Evolutionary conservation across 2,113 vertebrate species (phyloP).

Genomic region (Gallinago undulata): DNA sequence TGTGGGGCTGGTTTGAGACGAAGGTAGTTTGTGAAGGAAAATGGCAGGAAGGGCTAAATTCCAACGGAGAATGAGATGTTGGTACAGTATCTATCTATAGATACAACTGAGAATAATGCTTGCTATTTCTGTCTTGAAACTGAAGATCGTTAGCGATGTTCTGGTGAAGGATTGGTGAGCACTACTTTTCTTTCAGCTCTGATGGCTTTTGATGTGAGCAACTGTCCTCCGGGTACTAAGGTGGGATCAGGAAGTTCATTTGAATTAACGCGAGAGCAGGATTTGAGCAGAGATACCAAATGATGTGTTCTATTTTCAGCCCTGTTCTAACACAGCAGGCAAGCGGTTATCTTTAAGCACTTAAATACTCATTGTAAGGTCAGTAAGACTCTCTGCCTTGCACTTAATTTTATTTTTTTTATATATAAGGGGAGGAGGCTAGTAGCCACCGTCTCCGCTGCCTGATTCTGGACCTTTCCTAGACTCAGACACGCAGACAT

Average conservation of each 20-base stretch:
- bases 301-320: conserved; percentile 3
- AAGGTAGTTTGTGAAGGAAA: not conserved
- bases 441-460: not conserved
- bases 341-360: not conserved
- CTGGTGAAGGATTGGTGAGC: not conserved
- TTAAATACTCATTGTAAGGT: not conserved
- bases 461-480: not conserved
- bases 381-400: not conserved
- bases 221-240: not conserved
- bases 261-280: not conserved
- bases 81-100: not conserved
- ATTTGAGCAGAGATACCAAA: not conserved
- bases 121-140: not conserved
- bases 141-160: not conserved
- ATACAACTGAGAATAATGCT: not conserved
- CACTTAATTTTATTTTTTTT: not conserved
- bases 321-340: not conserved
- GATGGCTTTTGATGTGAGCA: not conserved
- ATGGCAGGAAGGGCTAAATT: not conserved
- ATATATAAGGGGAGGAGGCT: not conserved
- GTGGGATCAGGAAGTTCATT: not conserved
- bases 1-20: not conserved
- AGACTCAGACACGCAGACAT: not conserved
- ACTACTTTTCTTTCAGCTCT: not conserved
- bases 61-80: not conserved